Evolutionary conservation across 2,113 vertebrate species (phyloP), one percentile per base, ranked within the genome.

Genomic region (Ctenomys sociabilis): DNA sequence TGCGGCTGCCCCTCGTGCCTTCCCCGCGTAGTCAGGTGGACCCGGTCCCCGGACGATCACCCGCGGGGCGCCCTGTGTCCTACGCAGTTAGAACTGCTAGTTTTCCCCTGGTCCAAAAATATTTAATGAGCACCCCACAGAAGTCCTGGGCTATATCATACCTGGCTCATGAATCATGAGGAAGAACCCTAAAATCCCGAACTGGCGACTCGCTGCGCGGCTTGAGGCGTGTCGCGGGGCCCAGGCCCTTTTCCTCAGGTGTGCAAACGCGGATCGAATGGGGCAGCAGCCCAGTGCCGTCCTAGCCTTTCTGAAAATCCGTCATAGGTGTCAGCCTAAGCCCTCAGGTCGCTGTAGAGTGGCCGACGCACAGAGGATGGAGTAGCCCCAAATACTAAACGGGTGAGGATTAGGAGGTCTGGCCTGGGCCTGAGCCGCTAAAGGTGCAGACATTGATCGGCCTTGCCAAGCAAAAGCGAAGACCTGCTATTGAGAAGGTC

Each of bases 51-150:
- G 35, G 43, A n/a, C 45, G 37, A 35, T 32, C 52, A 68, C 13
- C 85, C 78, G 40, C 0, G 1, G 40, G 80, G 90, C 68, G 1
- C 95, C 80, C 83, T 78, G 68, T 19, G 14, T 52, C 85, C 93
- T 37, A 19, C 94, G 7, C 87, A 43, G 61, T 77, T 0, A 7
- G 72, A 86, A 86, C 86, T 61, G 68, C 68, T 61, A 26, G 73
- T 52, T 89, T 86, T 68, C 37, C n/a, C 87, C 91, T 91, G 35
- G 40, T 64, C 84, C 52, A 7, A 54, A 93, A 90, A 54, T 64
- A 49, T 57, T 89, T 66, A 84, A 5, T 88, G 66, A 88, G 52
- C 52, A 57, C 10, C 45, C 70, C 70, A 22, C 82, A 90, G 64
- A 92, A 54, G 77, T 85, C 35, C 81, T 73, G 40, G 85, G 30